phyloP scores from a whole-genome alignment of 2,888 invertebrate species.

The Microctonus hyperodae region DNA sequence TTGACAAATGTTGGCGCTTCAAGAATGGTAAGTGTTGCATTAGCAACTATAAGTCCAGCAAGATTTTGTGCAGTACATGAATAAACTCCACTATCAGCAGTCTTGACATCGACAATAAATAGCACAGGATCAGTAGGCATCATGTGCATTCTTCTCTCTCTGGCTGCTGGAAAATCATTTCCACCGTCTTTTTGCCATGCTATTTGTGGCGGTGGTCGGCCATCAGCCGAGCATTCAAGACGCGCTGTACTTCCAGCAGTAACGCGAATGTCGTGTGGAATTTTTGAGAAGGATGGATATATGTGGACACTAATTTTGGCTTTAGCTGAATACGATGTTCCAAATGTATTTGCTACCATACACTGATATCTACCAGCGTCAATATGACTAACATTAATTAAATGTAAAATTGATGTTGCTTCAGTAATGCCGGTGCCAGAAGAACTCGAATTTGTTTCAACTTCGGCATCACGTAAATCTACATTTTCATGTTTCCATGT shows the following conservation, averaged over 20 bases:
- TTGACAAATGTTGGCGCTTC: conserved; percentile 88
- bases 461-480: conserved; percentile 63
- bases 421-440: conserved; percentile 69
- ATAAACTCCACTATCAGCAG: conserved; percentile 89
- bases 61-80: conserved; percentile 92
- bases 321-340: conserved; percentile 87
- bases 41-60: conserved; percentile 86
- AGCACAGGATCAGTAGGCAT: conserved; percentile 91
- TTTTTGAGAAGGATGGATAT: conserved; percentile 85
- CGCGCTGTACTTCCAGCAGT: conserved; percentile 85
- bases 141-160: conserved; percentile 91
- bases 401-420: conserved; percentile 76
- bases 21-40: conserved; percentile 83
- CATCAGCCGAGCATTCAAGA: conserved; percentile 89
- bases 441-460: conserved; percentile 62
- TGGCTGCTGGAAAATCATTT: conserved; percentile 92
- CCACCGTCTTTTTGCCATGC: conserved; percentile 93
- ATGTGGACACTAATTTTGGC: conserved; percentile 87
- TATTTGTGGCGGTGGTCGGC: conserved; percentile 88
- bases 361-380: conserved; percentile 94
- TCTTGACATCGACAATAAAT: conserved; percentile 90
- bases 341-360: conserved; percentile 87
- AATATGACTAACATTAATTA: conserved; percentile 78
- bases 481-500: conserved; percentile 89
- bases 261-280: conserved; percentile 83